Evolutionary conservation across 2,888 invertebrate genomes (phyloP), one percentile per base, ranked within the genome.

Genomic region (Drosophila emarginata): DNA sequence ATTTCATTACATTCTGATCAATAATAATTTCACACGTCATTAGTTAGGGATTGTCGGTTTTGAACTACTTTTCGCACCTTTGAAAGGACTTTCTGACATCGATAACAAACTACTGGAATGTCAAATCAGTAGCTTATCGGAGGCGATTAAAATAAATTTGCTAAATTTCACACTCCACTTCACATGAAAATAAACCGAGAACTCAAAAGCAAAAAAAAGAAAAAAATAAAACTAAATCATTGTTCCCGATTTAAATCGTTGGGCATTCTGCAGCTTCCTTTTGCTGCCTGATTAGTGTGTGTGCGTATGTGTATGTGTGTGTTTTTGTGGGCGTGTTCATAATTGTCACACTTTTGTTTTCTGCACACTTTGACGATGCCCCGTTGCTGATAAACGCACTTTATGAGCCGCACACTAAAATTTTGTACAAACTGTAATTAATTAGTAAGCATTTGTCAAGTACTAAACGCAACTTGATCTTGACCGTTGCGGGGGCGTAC

Each of bases 381-480:
- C 40, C 57, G n/a, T 15, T 23, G 52, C 68, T 78, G 83, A 84
- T 88, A 77, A 85, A 88, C 88, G 89, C 89, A 89, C 89, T 89
- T 89, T 88, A 84, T 86, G 88, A 89, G 88, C 81, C 76, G 80
- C 77, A 75, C 86, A 90, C 90, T 90, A 90, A 90, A 90, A 85
- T 84, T 87, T 91, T 91, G 91, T 89, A 91, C 91, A 92, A 91
- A 92, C 91, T 90, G 89, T 91, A 91, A 92, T 92, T 91, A 92
- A 92, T 92, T 92, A 92, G 92, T 92, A 91, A 90, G 88, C 90
- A 87, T 91, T 91, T 91, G 92, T 91, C 92, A 92, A 92, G 91
- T 91, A 88, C 89, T 90, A 83, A 82, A 82, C 79, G 69, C 67
- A 63, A 57, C 63, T 50, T 57, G 63, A 18, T 54, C 54, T 54